Evolutionary conservation across 2,113 vertebrate species (phyloP).

Genomic region (Dicentrarchus labrax): DNA sequence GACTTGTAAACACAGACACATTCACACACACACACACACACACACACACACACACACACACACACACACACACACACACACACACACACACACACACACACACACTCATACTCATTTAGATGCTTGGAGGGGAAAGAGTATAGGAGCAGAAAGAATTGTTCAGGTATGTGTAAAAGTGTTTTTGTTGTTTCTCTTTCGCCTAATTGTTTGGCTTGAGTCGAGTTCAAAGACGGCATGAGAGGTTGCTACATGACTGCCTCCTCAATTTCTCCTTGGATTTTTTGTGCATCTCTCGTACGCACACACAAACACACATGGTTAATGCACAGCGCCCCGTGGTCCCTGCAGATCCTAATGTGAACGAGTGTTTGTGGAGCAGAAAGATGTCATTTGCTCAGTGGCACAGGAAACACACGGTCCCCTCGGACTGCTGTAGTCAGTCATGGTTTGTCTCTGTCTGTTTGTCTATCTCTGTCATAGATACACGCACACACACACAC

Average conservation of each 20-base stretch:
- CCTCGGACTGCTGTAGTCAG: conserved; percentile 59
- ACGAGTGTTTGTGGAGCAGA: conserved; percentile 75
- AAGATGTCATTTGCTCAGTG: conserved; percentile 77
- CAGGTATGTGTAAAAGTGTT: conserved; percentile 21
- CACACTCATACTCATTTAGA: conserved; percentile 25
- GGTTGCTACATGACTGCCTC: conserved; percentile 41
- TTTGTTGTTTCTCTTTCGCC: conserved; percentile 14
- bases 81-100: conserved; percentile 25
- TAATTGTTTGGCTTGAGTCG: conserved; percentile 21
- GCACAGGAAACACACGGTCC: conserved; percentile 69
- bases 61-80: conserved; percentile 36
- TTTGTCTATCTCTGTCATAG: conserved; percentile 64
- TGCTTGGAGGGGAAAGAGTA: conserved; percentile 9
- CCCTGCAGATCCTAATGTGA: conserved; percentile 67
- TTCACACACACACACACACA: background rate
- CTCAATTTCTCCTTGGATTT: conserved; percentile 33
- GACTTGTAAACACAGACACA: conserved; percentile 43
- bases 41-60: conserved; percentile 9
- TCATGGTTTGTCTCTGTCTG: conserved; percentile 65
- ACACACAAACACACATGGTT: conserved; percentile 19
- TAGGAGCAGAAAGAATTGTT: conserved; percentile 27
- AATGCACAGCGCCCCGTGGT: conserved; percentile 18
- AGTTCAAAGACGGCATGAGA: conserved; percentile 36
- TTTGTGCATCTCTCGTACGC: conserved; percentile 25
- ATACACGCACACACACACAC: conserved; percentile 32